A percentile compares a stretch with the other conserved stretches of the same genome.
phyloP scores from a whole-genome alignment of 2,888 invertebrate species.

The Eilema griseolum region DNA sequence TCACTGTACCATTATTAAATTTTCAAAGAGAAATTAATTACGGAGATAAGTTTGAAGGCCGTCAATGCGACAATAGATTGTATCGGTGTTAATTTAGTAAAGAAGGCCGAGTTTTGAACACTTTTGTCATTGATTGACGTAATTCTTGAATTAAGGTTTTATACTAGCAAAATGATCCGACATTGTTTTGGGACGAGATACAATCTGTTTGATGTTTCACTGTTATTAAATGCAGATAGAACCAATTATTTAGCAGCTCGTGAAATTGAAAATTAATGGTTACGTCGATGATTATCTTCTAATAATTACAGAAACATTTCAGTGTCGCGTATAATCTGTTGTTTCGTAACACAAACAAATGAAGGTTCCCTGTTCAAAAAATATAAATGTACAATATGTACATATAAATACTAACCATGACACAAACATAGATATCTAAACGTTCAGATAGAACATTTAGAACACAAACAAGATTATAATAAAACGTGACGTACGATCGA shows the following conservation, averaged over 20 bases:
- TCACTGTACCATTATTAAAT: slow-evolving; percentile 75
- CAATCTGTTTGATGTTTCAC: slow-evolving; percentile 45
- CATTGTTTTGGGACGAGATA: slow-evolving; percentile 55
- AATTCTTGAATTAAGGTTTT: slow-evolving; percentile 60
- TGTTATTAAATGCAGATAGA: slow-evolving; percentile 39
- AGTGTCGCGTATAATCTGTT: slow-evolving; percentile 32
- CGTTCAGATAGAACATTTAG: slow-evolving; percentile 48
- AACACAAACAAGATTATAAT: slow-evolving; percentile 48
- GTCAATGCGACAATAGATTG: slow-evolving; percentile 79
- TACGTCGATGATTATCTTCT: slow-evolving; percentile 12
- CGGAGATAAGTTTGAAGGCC: slow-evolving; percentile 74
- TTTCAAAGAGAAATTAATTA: slow-evolving; percentile 81
- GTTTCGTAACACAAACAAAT: slow-evolving; percentile 7
- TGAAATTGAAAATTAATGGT: slow-evolving; percentile 29
- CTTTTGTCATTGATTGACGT: slow-evolving; percentile 71
- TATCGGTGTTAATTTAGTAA: slow-evolving; percentile 81
- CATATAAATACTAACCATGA: slow-evolving; percentile 34
- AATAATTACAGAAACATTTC: slow-evolving; percentile 28
- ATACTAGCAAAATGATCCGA: slow-evolving; percentile 56
- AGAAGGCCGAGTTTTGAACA: slow-evolving; percentile 69
- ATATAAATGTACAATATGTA: slow-evolving; percentile 33
- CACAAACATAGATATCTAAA: slow-evolving; percentile 51
- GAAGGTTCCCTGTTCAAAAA: neutral
- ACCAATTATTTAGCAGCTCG: slow-evolving; percentile 27
- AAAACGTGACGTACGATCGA: slow-evolving; percentile 51